Base-by-base conservation (phyloP, 1,140 invertebrate genomes). In the Heliconius melpomene region DNA sequence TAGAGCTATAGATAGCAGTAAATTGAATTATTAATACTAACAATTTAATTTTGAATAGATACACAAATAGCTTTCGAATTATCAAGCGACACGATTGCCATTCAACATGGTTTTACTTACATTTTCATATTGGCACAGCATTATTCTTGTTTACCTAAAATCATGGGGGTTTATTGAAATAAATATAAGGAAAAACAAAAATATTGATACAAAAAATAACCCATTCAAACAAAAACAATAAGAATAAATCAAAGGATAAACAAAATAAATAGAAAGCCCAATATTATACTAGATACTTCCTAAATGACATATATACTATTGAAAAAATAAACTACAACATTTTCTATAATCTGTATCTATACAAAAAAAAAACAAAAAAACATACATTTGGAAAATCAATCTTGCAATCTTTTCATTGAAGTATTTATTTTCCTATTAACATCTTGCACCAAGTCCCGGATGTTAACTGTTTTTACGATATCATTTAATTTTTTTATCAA, bases 91-190 rank as follows among this genome's bases (percentile, higher is more conserved):
- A 8, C 23, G 8, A 16, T 29, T 74, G 76, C 84, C 84, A 77
- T 79, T 77, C 77, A 78, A 78, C 57, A 71, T 84, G 83, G 78
- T 71, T 84, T 81, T 87, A 88, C 87, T 88, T 88, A 88, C 87
- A 84, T 81, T 78, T 72, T 57, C 23, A 60, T 74, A 78, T 78
- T 77, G 82, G 79, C 79, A 86, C 83, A 81, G 85, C 85, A 85
- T 84, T 93, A 93, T 75, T 91, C 90, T 85, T 84, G 89, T 93
- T 93, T 93, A 91, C 91, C 91, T 93, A 91, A 86, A 90, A 91
- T 85, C 52, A 73, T 75, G 26, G 72, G 60, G 60, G 11, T 66
- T 66, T 11, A 66, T 66, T 66, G 60, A 66, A 29, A 66, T 16
- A 66, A 66, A 26, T 66, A 66, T 66, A 82, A 79, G 50, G 36